Evolutionary conservation across 1,140 invertebrate genomes (phyloP), one percentile per base, ranked within the genome.

Genomic region (Ceratosolen fusciceps): DNA sequence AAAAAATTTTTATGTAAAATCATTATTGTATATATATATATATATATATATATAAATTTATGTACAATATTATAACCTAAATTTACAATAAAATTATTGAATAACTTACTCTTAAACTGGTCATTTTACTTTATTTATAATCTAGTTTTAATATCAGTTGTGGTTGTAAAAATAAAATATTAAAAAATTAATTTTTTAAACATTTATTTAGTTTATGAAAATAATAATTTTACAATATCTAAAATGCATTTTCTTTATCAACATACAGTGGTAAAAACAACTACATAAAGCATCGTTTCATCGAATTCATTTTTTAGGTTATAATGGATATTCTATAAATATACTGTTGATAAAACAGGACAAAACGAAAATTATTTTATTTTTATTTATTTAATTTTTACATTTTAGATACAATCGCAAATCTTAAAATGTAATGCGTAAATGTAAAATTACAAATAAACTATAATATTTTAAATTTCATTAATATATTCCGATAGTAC

Each of bases 81-180:
- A 83, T 39, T 31, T 0, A n/a, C 26, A 19, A 56, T 60, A 26
- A 29, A 54, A 75, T 68, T 19, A 43, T 37, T 70, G 39, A 16
- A 58, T 4, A 60, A 67, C 58, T 24, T 82, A 86, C 85, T 82
- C 80, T 84, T 24, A 77, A 81, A 52, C 37, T 58, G 52, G 84
- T 80, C 85, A 86, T 86, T 77, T 85, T 76, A 16, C 60, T 71
- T 29, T 74, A n/a, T 9, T n/a, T n/a, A n/a, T 37, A n/a, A 37
- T 21, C 9, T n/a, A n/a, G 37, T n/a, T 37, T n/a, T 34, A 9
- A 52, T 52, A 52, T 52, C 10, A 8, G 10, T 47, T 47, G 16
- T 47, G 43, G 7, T 47, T 47, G n/a, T n/a, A n/a, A n/a, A n/a
- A n/a, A n/a, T n/a, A n/a, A n/a, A n/a, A n/a, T n/a, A n/a, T n/a